phyloP scores from a whole-genome alignment of 2,113 vertebrate species.

The Benitochromis conjunctus region DNA sequence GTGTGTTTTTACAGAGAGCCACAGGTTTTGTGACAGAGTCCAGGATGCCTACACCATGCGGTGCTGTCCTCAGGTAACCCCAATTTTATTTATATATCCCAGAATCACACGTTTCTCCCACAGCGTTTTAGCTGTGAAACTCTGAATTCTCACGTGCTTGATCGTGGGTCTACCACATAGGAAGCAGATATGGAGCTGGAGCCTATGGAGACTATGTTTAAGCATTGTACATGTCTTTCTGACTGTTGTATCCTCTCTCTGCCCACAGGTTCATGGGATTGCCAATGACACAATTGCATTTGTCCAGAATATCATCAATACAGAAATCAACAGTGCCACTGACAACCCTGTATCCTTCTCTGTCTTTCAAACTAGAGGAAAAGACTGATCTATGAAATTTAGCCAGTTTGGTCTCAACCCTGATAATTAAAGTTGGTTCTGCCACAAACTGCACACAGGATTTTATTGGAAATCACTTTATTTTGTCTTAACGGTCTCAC shows the following conservation, averaged over 20 bases:
- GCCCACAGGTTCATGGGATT: constrained; percentile 87
- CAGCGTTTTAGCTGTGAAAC: neutral
- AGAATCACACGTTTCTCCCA: neutral
- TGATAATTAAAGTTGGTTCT: neutral
- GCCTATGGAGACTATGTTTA: neutral
- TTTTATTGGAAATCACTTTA: neutral
- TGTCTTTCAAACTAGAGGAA: neutral
- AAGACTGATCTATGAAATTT: neutral
- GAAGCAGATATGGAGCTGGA: neutral
- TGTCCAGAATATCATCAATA: constrained; percentile 90
- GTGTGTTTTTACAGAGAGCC: constrained; percentile 81
- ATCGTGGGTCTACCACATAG: neutral
- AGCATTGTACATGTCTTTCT: neutral
- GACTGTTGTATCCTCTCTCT: neutral
- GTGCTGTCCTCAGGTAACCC: constrained; percentile 94
- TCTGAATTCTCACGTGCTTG: neutral
- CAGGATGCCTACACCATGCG: constrained; percentile 97
- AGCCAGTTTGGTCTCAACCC: neutral
- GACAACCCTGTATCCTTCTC: constrained; percentile 96
- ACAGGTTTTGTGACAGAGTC: constrained; percentile 93
- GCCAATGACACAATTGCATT: constrained; percentile 93
- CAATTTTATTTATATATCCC: neutral
- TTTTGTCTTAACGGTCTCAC: constrained; percentile 21
- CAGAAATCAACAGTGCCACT: constrained; percentile 96
- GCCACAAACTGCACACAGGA: neutral